Conservation (phyloP, 2,797 vertebrate genomes). For the Melanotaenia nigrans region DNA sequence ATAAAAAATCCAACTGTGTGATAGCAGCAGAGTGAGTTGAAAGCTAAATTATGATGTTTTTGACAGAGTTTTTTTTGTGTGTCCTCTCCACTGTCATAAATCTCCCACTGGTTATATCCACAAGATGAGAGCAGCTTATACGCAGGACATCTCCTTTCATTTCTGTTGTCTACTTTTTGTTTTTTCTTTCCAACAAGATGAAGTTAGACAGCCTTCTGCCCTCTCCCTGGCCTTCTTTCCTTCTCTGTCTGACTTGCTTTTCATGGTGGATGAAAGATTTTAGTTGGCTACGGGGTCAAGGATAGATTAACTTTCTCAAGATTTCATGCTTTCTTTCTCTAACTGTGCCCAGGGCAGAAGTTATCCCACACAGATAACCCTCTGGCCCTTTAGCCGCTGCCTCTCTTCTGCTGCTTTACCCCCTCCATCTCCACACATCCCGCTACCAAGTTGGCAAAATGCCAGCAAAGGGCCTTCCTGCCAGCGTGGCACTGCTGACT, state of each 20-base stretch:
- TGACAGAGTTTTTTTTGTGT: slow-evolving; percentile 26
- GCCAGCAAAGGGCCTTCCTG: slow-evolving; percentile 80
- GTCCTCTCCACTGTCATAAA: slow-evolving; percentile 32
- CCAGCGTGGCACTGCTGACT: slow-evolving; percentile 83
- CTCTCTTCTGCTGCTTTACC: slow-evolving; percentile 29
- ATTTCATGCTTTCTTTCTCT: slow-evolving; percentile 57
- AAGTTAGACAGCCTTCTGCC: slow-evolving; percentile 60
- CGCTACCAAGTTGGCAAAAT: slow-evolving; percentile 63
- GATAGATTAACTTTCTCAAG: slow-evolving; percentile 65
- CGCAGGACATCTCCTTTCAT: slow-evolving; percentile 30
- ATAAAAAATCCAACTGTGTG: slow-evolving; percentile 52
- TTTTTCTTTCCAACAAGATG: slow-evolving; percentile 57
- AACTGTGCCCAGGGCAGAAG: slow-evolving; percentile 40
- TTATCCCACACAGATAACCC: slow-evolving; percentile 57
- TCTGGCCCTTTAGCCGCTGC: slow-evolving; percentile 41
- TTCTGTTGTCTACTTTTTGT: slow-evolving; percentile 42
- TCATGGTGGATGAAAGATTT: slow-evolving; percentile 57
- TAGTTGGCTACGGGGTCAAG: slow-evolving; percentile 60
- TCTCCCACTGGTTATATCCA: slow-evolving; percentile 14
- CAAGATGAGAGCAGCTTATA: slow-evolving; percentile 18
- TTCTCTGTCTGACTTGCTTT: slow-evolving; percentile 48
- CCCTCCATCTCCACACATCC: slow-evolving; percentile 12
- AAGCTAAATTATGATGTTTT: slow-evolving; percentile 41
- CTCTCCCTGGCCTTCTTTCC: slow-evolving; percentile 52
- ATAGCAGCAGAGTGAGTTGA: slow-evolving; percentile 38